These are phyloP conservation scores for Morus bassanus DNA, from an alignment of 2,797 vertebrate genomes.

Conservation along the genomic window DNA sequence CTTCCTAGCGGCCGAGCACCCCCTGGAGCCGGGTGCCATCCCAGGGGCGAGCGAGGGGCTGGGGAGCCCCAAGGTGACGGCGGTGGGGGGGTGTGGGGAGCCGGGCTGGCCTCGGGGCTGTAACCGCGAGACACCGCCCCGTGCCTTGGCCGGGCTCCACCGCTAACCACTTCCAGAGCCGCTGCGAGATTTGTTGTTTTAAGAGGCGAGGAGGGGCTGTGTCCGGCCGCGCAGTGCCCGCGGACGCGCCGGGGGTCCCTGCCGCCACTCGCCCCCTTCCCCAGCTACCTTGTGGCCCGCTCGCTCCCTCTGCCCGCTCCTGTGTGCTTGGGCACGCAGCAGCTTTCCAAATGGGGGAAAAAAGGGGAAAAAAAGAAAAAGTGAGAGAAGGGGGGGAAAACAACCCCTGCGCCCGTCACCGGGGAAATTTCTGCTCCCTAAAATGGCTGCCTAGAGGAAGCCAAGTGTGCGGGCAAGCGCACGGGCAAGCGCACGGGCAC, in stretches of 20 bases:
- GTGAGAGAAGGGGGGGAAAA: not conserved
- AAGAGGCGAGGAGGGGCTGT: conserved; percentile 5
- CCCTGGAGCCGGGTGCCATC: too few species aligned
- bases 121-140: not conserved
- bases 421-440: conserved; percentile 57
- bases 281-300: rapidly evolving
- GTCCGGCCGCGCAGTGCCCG: not conserved
- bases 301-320: rapidly evolving
- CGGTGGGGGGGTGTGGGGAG: not conserved
- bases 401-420: not conserved
- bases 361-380: not conserved
- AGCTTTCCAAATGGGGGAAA: not conserved
- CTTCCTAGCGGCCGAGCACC: not conserved
- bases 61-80: not conserved
- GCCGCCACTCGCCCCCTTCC: not conserved
- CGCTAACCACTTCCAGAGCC: conserved; percentile 43
- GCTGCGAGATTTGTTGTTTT: conserved; percentile 7
- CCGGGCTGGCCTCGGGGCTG: not conserved
- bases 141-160: conserved; percentile 12
- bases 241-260: not conserved
- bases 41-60: rapidly evolving
- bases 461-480: not conserved
- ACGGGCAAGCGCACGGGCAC: not conserved
- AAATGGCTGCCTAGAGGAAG: conserved; percentile 75
- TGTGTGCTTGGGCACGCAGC: rapidly evolving